Evolutionary conservation across 2,113 vertebrate genomes (phyloP).

Genomic region (Cichladusa arquata): DNA sequence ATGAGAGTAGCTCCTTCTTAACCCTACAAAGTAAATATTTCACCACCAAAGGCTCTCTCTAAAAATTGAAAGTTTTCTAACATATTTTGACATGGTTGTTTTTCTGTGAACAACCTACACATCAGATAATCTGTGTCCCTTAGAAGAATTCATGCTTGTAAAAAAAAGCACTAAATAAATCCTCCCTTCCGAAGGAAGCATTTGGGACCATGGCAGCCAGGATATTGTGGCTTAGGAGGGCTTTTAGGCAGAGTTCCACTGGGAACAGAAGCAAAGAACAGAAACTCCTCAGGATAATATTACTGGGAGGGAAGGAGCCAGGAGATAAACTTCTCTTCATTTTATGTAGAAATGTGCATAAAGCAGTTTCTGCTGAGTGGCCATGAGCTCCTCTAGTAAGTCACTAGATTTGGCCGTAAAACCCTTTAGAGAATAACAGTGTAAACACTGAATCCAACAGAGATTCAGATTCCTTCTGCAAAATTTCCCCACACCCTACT

Average conservation of each 20-base stretch:
- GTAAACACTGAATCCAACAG: not conserved
- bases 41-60: not conserved
- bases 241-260: not conserved
- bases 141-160: not conserved
- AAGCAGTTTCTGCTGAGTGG: not conserved
- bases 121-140: not conserved
- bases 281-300: not conserved
- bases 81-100: not conserved
- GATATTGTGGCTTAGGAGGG: not conserved
- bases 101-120: not conserved
- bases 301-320: not conserved
- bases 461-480: not conserved
- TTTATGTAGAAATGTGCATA: not conserved
- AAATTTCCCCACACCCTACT: not conserved
- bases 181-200: not conserved
- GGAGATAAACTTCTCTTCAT: not conserved
- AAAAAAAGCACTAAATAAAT: not conserved
- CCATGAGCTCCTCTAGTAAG: not conserved
- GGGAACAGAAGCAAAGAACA: not conserved
- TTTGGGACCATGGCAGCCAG: not conserved
- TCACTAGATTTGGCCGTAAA: not conserved
- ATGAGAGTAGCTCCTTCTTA: not conserved
- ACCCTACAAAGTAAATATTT: not conserved
- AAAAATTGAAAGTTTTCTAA: not conserved
- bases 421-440: not conserved